phyloP scores from a whole-genome alignment of 2,113 vertebrate genomes.

The Seriola rivoliana region DNA sequence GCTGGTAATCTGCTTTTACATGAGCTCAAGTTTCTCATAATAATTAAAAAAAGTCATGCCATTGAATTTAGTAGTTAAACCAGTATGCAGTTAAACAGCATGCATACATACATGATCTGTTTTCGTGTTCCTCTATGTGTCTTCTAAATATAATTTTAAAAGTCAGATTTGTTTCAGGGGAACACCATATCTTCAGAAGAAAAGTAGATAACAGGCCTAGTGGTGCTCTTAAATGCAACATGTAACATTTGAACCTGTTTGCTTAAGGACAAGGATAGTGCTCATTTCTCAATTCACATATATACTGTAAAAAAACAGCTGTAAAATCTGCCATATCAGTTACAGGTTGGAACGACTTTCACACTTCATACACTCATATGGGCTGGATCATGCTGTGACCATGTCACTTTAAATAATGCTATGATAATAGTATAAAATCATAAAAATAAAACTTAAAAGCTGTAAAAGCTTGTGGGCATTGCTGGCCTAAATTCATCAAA shows the following conservation, averaged over 20 bases:
- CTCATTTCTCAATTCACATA: background rate
- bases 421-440: background rate
- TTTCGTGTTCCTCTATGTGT: background rate
- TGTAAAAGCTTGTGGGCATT: background rate
- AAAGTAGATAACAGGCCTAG: background rate
- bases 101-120: background rate
- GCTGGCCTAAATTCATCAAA: background rate
- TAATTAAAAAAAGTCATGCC: background rate
- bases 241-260: too few species aligned
- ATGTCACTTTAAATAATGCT: background rate
- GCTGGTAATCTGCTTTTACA: constrained; percentile 83
- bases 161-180: background rate
- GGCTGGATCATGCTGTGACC: background rate
- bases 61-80: background rate
- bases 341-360: background rate
- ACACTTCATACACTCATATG: background rate
- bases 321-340: background rate
- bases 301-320: too few species aligned
- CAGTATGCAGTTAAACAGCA: background rate
- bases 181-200: background rate
- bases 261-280: background rate
- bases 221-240: constrained; percentile 5
- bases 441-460: background rate
- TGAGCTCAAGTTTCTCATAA: background rate
- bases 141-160: background rate